phyloP scores from a whole-genome alignment of 2,888 invertebrate genomes.

The Spialia ferax region DNA sequence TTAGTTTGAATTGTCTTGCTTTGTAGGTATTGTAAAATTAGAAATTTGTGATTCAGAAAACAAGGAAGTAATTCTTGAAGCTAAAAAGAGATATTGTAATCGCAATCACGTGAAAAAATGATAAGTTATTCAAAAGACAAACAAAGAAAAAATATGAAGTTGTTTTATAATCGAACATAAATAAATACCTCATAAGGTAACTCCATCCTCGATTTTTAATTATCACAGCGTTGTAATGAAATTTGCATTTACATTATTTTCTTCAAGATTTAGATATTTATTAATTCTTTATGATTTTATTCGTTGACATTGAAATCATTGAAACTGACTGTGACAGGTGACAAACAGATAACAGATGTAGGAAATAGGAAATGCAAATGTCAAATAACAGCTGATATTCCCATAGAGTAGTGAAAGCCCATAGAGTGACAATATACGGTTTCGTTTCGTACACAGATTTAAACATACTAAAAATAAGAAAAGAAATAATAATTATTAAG shows the following conservation, averaged over 20 bases:
- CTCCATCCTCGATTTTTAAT: slow-evolving; percentile 55
- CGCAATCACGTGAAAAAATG: slow-evolving; percentile 75
- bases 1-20: too few relatives aligned
- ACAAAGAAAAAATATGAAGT: slow-evolving; percentile 61
- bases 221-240: neutral
- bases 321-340: too few relatives aligned
- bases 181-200: slow-evolving; percentile 73
- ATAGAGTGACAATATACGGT: too few relatives aligned
- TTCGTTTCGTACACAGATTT: too few relatives aligned
- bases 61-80: slow-evolving; percentile 12
- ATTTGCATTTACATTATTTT: neutral
- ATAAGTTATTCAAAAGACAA: slow-evolving; percentile 54
- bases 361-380: too few relatives aligned
- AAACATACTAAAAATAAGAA: too few relatives aligned
- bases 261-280: neutral
- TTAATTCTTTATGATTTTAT: neutral
- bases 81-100: slow-evolving; percentile 20
- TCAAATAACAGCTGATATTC: too few relatives aligned
- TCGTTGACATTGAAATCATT: too few relatives aligned
- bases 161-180: slow-evolving; percentile 9
- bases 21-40: neutral
- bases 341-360: too few relatives aligned
- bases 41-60: neutral
- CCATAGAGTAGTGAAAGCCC: too few relatives aligned
- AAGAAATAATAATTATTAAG: too few relatives aligned